A percentile compares a stretch with the other conserved stretches of the same genome.
phyloP scores from a whole-genome alignment of 2,888 invertebrate genomes.

The Chironomus tentans region DNA sequence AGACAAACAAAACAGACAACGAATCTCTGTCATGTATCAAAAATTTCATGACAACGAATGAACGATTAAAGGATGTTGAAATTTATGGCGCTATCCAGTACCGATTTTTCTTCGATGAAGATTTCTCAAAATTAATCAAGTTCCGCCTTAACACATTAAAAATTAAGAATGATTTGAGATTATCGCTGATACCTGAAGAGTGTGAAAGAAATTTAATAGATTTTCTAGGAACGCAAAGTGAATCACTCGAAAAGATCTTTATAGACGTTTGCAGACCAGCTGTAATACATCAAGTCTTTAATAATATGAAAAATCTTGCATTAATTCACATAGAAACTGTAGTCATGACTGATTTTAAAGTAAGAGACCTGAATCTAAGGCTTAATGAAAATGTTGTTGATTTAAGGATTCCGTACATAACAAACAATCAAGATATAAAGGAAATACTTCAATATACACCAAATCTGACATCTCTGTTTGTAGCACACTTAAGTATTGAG shows the following conservation, averaged over 20 bases:
- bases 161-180: constrained; percentile 8
- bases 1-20: not conserved
- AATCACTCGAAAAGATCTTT: not conserved
- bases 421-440: not conserved
- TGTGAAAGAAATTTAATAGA: not conserved
- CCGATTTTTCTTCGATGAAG: not conserved
- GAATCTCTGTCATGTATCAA: not conserved
- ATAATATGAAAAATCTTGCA: not conserved
- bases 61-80: not conserved
- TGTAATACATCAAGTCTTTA: not conserved
- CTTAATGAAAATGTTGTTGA: not conserved
- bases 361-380: not conserved
- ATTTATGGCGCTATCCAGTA: not conserved
- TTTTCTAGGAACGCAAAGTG: not conserved
- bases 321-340: not conserved
- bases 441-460: not conserved
- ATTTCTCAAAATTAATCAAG: not conserved
- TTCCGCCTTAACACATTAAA: not conserved
- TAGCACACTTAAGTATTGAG: not conserved
- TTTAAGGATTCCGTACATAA: not conserved
- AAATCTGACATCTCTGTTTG: not conserved
- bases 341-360: not conserved
- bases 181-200: not conserved
- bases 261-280: not conserved
- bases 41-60: not conserved